These are phyloP conservation scores for Lycopodina hypogea DNA, from an alignment of 37 sponge, comb jelly and placozoan species.

Conservation along the genomic window DNA sequence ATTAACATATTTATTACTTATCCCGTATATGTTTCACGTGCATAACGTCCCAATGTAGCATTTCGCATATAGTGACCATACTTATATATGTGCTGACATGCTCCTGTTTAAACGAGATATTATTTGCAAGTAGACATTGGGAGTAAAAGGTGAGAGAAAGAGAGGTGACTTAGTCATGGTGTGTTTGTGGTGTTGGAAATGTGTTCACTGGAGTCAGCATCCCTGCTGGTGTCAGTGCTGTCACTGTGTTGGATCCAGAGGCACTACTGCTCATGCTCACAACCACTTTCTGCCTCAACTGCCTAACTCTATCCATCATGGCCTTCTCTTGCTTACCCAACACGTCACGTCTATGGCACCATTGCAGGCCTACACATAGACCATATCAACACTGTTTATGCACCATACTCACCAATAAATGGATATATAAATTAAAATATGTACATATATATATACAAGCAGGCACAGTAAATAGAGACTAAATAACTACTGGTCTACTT, in stretches of 20 bases:
- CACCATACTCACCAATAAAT: neutral
- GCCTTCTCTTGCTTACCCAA: slow-evolving; percentile 52
- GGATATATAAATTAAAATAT: neutral
- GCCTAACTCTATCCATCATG: slow-evolving; percentile 37
- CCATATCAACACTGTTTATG: no score
- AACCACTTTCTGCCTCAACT: slow-evolving; percentile 52
- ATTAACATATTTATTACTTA: no score
- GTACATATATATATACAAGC: slow-evolving; percentile 7
- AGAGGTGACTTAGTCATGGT: no score
- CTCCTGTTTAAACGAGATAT: neutral
- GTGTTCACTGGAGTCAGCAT: neutral
- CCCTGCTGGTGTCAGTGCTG: neutral
- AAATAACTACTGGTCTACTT: neutral
- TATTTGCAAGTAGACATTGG: no score
- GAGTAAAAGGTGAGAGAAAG: no score
- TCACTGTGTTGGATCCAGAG: neutral
- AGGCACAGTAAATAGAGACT: neutral
- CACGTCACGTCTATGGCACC: slow-evolving; percentile 41
- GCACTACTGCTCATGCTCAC: slow-evolving; percentile 14
- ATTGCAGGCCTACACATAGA: slow-evolving; percentile 26
- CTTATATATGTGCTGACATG: neutral
- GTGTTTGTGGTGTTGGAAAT: no score
- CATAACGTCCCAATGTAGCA: no score
- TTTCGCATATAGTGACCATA: no score
- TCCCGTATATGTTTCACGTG: no score